Base-by-base conservation (phyloP, 1,140 invertebrate species). In the Anthonomus grandis region DNA sequence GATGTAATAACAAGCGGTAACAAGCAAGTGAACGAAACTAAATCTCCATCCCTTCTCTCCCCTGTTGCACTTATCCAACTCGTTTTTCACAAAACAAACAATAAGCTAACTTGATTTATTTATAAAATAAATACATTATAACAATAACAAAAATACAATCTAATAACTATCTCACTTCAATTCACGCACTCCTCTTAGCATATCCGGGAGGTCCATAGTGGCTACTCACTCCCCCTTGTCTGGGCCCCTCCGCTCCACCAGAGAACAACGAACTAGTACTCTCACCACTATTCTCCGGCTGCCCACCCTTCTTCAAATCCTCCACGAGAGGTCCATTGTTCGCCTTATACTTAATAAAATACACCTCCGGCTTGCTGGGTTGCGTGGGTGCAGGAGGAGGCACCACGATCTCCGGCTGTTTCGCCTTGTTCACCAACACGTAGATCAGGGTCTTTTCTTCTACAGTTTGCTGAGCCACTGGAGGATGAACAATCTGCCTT, bases 371-470 rank as follows among this genome's bases (percentile, higher is more conserved):
- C 75, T 90, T 90, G 76, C 83, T 84, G 18, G 87, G 88, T 64
- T 90, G 86, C 12, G 87, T 90, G 1, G 88, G 86, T 19, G 82
- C 82, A 15, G 86, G 85, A 2, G 86, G 87, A 0, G 88, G 88
- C 12, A 91, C 83, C 24, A 84, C 78, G 60, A 90, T 82, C 37
- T 89, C 86, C 3, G 87, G 86, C 55, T 83, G 83, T 57, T 89
- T 86, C 1, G 89, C 89, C 71, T 90, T 91, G 82, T 91, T 90
- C 18, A 91, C 87, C 67, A 92, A 73, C 9, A 92, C 89, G 73
- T 93, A 92, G 63, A 92, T 89, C 46, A 92, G 79, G 12, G 90
- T 93, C 77, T 92, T 93, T 74, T 91, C 86, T 73, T 91, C 90
- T 6, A 12, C 23, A 15, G 25, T 9, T 25, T 31, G 34, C 25